These are phyloP conservation scores for Balaeniceps rex DNA, from an alignment of 2,113 vertebrate species.

Conservation along the genomic window DNA sequence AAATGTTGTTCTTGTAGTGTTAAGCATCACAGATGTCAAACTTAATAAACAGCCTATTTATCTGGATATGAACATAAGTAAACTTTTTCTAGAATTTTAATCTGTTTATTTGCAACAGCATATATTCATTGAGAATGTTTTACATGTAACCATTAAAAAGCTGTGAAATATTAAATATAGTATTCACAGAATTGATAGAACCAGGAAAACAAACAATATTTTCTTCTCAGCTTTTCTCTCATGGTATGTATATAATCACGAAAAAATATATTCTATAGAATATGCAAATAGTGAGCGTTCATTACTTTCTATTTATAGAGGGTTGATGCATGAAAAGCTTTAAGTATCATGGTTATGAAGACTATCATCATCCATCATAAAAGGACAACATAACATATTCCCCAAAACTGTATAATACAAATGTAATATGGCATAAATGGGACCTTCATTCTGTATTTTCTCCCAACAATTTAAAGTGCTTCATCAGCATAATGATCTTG, in stretches of 20 bases:
- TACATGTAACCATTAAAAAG: constrained; percentile 19
- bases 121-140: constrained; percentile 31
- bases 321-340: neutral
- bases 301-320: neutral
- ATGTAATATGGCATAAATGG: neutral
- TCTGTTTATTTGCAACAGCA: constrained; percentile 23
- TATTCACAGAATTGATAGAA: neutral
- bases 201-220: constrained; percentile 39
- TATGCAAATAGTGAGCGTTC: neutral
- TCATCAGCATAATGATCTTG: neutral
- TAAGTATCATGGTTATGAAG: neutral
- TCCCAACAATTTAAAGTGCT: neutral
- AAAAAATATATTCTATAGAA: neutral
- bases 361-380: neutral
- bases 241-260: neutral
- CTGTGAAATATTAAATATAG: constrained; percentile 44
- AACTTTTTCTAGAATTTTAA: constrained; percentile 9
- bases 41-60: neutral
- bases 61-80: constrained; percentile 12
- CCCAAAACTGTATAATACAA: neutral
- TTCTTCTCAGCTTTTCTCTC: neutral
- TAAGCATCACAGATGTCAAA: constrained; percentile 46
- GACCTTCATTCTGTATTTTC: neutral
- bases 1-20: neutral
- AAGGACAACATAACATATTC: neutral